Evolutionary conservation across 2,113 vertebrate species (phyloP).

Genomic region (Athene noctua): DNA sequence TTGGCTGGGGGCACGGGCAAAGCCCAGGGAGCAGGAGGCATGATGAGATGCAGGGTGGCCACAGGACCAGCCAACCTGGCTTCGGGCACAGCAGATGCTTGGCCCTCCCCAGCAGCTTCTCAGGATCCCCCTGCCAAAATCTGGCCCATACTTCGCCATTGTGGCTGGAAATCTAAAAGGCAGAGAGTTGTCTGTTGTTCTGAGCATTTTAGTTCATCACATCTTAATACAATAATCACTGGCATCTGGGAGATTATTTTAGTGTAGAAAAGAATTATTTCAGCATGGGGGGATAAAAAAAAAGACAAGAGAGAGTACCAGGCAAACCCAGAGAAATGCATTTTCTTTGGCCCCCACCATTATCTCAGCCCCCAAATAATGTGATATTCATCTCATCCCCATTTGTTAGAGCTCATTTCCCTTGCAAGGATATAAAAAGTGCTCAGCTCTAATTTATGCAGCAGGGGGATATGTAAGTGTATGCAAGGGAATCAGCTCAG

Average conservation of each 20-base stretch:
- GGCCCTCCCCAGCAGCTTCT: background rate
- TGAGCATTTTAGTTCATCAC: background rate
- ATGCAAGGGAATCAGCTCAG: conserved; percentile 31
- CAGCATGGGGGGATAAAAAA: no score
- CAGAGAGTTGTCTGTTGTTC: background rate
- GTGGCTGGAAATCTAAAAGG: background rate
- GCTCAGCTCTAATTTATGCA: background rate
- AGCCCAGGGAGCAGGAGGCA: background rate
- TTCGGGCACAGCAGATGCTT: background rate
- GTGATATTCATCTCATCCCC: background rate
- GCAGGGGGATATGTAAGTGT: background rate
- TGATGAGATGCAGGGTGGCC: background rate
- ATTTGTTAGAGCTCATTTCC: conserved; percentile 25
- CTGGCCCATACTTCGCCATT: fast-evolving
- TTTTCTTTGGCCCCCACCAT: background rate
- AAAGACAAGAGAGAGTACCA: background rate
- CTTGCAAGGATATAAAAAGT: conserved; percentile 14
- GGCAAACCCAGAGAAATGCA: background rate
- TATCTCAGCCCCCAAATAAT: background rate
- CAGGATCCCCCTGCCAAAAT: background rate
- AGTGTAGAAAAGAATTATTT: background rate
- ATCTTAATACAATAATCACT: background rate
- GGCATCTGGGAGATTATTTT: background rate
- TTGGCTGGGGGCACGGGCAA: background rate
- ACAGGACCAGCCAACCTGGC: background rate